phyloP scores from a whole-genome alignment of 2,888 invertebrate genomes.

The Drosophila silvestris region DNA sequence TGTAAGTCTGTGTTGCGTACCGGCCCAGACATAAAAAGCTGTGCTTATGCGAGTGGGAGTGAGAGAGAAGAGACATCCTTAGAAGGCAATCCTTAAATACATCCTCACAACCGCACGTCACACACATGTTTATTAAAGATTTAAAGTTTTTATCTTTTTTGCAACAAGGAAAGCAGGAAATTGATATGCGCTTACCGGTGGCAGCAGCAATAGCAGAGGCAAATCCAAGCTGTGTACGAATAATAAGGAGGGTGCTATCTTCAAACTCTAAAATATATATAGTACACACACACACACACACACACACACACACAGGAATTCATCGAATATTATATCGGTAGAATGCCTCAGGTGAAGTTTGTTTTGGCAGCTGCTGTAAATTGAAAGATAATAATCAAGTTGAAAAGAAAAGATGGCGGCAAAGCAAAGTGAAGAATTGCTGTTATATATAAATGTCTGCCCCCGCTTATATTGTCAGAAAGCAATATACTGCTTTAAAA shows the following conservation, averaged over 20 bases:
- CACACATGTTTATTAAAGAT: constrained; percentile 71
- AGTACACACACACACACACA: constrained; percentile 22
- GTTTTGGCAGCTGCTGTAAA: constrained; percentile 73
- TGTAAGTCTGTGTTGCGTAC: constrained; percentile 28
- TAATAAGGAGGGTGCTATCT: constrained; percentile 54
- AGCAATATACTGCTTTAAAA: background rate
- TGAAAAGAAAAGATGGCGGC: constrained; percentile 39
- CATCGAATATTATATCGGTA: constrained; percentile 46
- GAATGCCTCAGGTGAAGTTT: constrained; percentile 55
- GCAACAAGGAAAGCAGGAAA: constrained; percentile 61
- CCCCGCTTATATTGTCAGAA: background rate
- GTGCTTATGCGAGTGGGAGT: constrained; percentile 21
- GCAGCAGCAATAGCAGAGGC: constrained; percentile 25
- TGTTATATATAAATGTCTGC: constrained; percentile 6
- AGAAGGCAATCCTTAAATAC: constrained; percentile 6
- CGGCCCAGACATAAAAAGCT: constrained; percentile 61
- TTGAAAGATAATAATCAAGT: constrained; percentile 74
- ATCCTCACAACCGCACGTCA: constrained; percentile 23
- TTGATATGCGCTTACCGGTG: constrained; percentile 77
- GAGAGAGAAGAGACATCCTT: constrained; percentile 10
- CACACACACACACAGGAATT: constrained; percentile 20
- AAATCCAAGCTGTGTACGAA: constrained; percentile 55
- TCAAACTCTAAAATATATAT: constrained; percentile 40
- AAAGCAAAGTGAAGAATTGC: constrained; percentile 21
- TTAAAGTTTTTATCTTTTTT: constrained; percentile 58